phyloP scores from a whole-genome alignment of 2,888 invertebrate genomes.

The Thereva unica region DNA sequence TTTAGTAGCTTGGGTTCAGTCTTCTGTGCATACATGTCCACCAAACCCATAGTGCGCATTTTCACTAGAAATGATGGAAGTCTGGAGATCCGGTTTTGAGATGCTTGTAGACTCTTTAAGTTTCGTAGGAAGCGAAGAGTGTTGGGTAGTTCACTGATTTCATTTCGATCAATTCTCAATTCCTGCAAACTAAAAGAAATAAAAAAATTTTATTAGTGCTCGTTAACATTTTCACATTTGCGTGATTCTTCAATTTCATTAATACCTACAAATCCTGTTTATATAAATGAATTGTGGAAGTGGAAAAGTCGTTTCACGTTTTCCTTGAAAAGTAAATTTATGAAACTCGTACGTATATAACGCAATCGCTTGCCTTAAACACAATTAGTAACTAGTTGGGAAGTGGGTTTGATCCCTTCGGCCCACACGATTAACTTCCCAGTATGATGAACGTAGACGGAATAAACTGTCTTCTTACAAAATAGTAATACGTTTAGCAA shows the following conservation, averaged over 20 bases:
- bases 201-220: background rate
- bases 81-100: constrained; percentile 61
- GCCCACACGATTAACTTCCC: too few species aligned
- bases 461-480: too few species aligned
- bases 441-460: too few species aligned
- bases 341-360: too few species aligned
- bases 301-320: constrained; percentile 11
- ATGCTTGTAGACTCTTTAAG: constrained; percentile 65
- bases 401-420: too few species aligned
- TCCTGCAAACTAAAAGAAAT: constrained; percentile 67
- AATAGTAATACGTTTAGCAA: too few species aligned
- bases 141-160: constrained; percentile 66
- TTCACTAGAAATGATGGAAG: constrained; percentile 61
- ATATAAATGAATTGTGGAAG: background rate
- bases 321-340: background rate
- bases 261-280: background rate
- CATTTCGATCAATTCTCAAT: constrained; percentile 73
- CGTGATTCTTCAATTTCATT: background rate
- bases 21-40: constrained; percentile 44
- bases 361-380: too few species aligned
- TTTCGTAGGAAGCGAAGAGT: constrained; percentile 65
- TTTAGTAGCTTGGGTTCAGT: constrained; percentile 32
- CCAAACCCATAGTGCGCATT: constrained; percentile 61
- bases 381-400: too few species aligned
- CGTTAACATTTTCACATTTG: background rate